A percentile compares a stretch with the other conserved stretches of the same genome.
phyloP scores from a whole-genome alignment of 2,113 vertebrate species.

The Oreochromis spilurus region DNA sequence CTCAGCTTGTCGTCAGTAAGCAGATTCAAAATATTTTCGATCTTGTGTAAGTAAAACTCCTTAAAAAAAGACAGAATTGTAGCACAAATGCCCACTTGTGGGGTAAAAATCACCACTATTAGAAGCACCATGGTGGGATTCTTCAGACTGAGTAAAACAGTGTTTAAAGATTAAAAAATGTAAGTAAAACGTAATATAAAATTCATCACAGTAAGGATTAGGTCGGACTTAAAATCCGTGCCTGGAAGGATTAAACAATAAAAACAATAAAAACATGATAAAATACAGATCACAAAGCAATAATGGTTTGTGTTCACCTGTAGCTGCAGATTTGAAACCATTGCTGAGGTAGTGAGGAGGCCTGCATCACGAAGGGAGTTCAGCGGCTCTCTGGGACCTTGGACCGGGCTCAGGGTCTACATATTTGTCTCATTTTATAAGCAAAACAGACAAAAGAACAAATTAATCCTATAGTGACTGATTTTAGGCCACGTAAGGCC shows the following conservation, averaged over 20 bases:
- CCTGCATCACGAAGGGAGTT: background rate
- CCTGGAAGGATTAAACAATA: background rate
- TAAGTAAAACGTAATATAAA: background rate
- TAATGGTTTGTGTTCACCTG: background rate
- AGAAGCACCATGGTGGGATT: background rate
- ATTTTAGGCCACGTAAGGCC: background rate
- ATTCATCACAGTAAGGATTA: background rate
- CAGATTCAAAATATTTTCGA: background rate
- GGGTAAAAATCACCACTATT: background rate
- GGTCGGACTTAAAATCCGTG: background rate
- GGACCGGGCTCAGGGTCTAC: background rate
- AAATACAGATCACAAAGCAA: background rate
- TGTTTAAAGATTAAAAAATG: background rate
- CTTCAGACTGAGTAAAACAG: background rate
- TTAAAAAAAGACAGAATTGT: background rate
- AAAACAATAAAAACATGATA: background rate
- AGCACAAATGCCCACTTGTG: background rate
- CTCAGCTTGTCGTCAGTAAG: background rate
- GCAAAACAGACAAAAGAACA: background rate
- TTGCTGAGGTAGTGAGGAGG: constrained; percentile 62
- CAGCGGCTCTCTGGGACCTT: background rate
- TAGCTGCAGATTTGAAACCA: constrained; percentile 14
- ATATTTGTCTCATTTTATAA: background rate
- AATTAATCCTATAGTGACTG: background rate
- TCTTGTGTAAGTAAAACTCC: background rate